These are phyloP conservation scores for Thysanoteuthis rhombus DNA, from an alignment of 2,888 invertebrate species.

Conservation along the genomic window DNA sequence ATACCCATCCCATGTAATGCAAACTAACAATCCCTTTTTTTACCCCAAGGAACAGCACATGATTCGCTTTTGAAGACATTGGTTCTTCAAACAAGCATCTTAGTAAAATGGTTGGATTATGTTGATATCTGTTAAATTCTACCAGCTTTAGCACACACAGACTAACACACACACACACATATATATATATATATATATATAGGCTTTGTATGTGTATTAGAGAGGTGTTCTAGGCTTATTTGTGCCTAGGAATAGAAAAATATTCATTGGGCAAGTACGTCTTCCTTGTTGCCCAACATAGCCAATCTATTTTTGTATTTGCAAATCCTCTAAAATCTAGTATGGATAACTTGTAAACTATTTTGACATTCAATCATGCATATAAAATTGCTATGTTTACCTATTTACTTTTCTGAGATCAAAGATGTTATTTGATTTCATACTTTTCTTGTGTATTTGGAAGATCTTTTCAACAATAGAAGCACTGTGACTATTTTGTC, in stretches of 20 bases:
- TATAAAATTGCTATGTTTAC: background rate
- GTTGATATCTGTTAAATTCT: background rate
- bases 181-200: no score
- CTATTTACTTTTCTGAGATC: background rate
- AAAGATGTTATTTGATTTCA: background rate
- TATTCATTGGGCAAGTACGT: background rate
- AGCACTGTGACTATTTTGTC: background rate
- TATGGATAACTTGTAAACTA: background rate
- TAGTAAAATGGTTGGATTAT: background rate
- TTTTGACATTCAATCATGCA: background rate
- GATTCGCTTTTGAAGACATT: background rate
- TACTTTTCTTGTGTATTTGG: background rate
- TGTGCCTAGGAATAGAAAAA: background rate
- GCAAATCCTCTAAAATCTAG: background rate
- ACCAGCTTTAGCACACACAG: background rate
- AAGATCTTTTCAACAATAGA: background rate
- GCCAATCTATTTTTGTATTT: background rate
- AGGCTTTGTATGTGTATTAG: background rate
- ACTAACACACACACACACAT: background rate
- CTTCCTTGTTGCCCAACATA: background rate
- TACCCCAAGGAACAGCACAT: background rate
- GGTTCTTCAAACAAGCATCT: background rate
- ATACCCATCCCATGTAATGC: background rate
- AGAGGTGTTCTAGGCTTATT: background rate
- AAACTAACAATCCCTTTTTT: background rate